These are phyloP conservation scores for Chlorospingus flavigularis DNA, from an alignment of 2,797 vertebrate species.

Conservation along the genomic window DNA sequence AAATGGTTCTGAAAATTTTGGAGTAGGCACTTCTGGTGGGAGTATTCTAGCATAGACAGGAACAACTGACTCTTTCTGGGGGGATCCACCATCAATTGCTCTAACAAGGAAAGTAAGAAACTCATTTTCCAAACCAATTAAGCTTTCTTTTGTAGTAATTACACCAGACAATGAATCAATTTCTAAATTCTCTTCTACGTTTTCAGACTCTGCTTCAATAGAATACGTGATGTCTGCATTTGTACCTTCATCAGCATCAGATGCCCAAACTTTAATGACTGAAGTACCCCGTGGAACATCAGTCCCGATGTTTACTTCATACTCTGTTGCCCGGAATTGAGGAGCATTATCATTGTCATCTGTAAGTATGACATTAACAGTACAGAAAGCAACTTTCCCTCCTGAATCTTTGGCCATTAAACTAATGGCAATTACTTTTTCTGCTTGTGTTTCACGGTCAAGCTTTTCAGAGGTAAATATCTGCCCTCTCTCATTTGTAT, in stretches of 20 bases:
- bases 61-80: conserved; percentile 84
- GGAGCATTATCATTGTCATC: conserved; percentile 97
- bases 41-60: conserved; percentile 90
- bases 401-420: conserved; percentile 92
- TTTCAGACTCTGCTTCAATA: conserved; percentile 90
- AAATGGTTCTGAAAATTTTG: conserved; percentile 89
- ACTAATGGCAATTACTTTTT: conserved; percentile 91
- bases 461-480: conserved; percentile 90
- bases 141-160: conserved; percentile 93
- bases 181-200: conserved; percentile 92
- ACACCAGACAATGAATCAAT: conserved; percentile 86
- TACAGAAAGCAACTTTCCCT: conserved; percentile 93
- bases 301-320: conserved; percentile 89
- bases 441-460: conserved; percentile 88
- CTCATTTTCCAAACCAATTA: conserved; percentile 94
- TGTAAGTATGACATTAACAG: conserved; percentile 93
- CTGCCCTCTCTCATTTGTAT: conserved; percentile 86
- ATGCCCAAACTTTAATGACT: conserved; percentile 88
- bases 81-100: conserved; percentile 89
- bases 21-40: conserved; percentile 82
- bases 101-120: conserved; percentile 90
- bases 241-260: conserved; percentile 94
- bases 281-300: conserved; percentile 86
- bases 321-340: conserved; percentile 90
- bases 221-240: conserved; percentile 91